Conservation (phyloP, 2,113 vertebrate species). For the Chaetodon trifascialis region DNA sequence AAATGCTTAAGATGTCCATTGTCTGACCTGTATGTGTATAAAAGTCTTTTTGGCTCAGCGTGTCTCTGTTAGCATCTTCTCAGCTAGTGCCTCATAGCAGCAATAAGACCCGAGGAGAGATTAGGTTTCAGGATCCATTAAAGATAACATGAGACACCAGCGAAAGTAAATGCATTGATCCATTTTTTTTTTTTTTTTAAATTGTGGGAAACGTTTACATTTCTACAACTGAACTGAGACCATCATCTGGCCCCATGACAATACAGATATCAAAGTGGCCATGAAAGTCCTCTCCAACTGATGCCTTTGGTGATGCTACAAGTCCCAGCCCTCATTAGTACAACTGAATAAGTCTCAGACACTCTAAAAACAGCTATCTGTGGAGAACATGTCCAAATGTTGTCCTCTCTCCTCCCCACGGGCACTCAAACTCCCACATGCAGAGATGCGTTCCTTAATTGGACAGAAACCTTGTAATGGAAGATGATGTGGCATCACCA, state of each 20-base stretch:
- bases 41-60: background rate
- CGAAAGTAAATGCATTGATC: background rate
- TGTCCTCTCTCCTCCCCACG: conserved; percentile 26
- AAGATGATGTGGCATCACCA: conserved; percentile 25
- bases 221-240: background rate
- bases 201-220: background rate
- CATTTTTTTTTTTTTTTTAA: background rate
- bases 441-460: conserved; percentile 48
- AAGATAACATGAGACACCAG: background rate
- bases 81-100: background rate
- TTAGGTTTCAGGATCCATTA: conserved; percentile 14
- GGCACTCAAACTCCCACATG: conserved; percentile 12
- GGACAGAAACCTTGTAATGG: conserved; percentile 32
- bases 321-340: conserved; percentile 59
- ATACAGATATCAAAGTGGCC: conserved; percentile 17
- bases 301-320: conserved; percentile 18
- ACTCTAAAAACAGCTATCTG: conserved; percentile 18
- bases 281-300: conserved; percentile 21
- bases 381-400: conserved; percentile 34
- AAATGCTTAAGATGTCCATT: conserved; percentile 24
- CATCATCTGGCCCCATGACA: conserved; percentile 1
- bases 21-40: conserved; percentile 20
- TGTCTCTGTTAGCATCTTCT: conserved; percentile 13
- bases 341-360: conserved; percentile 22
- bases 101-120: background rate